Percentiles rank a stretch among this genome's conserved stretches.
phyloP scores from a whole-genome alignment of 1,140 invertebrate species.

The Schlechtendalia chinensis region DNA sequence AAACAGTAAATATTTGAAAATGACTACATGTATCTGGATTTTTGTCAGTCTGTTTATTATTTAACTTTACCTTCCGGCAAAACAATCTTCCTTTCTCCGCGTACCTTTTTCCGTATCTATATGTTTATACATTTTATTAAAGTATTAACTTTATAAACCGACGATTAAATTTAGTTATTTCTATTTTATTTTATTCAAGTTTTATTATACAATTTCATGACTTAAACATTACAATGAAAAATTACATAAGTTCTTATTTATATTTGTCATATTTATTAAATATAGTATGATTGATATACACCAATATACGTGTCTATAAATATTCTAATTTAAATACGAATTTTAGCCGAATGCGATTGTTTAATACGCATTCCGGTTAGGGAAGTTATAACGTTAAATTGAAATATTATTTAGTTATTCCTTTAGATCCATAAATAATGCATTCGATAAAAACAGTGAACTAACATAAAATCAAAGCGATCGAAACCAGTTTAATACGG shows the following conservation, averaged over 20 bases:
- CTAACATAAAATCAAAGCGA: not conserved
- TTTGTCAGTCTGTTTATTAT: conserved; percentile 13
- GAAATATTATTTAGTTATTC: not conserved
- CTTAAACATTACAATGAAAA: no score
- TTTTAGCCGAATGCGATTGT: not conserved
- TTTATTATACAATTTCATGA: no score
- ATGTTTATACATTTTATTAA: no score
- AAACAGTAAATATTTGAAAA: not conserved
- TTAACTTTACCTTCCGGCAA: not conserved
- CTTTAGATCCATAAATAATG: not conserved
- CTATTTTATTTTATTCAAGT: no score
- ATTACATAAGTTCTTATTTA: no score
- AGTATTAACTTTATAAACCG: no score
- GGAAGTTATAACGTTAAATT: not conserved
- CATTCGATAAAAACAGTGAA: not conserved
- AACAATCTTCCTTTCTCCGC: conserved; percentile 10
- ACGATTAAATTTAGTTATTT: no score
- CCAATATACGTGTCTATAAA: no score
- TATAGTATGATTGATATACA: no score
- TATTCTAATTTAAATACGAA: not conserved
- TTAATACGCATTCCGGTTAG: conserved; percentile 8
- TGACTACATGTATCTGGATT: not conserved
- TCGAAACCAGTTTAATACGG: not conserved
- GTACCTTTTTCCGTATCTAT: not conserved
- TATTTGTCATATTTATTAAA: no score